phyloP scores from a whole-genome alignment of 2,888 invertebrate species.

The Hydraecia micacea region DNA sequence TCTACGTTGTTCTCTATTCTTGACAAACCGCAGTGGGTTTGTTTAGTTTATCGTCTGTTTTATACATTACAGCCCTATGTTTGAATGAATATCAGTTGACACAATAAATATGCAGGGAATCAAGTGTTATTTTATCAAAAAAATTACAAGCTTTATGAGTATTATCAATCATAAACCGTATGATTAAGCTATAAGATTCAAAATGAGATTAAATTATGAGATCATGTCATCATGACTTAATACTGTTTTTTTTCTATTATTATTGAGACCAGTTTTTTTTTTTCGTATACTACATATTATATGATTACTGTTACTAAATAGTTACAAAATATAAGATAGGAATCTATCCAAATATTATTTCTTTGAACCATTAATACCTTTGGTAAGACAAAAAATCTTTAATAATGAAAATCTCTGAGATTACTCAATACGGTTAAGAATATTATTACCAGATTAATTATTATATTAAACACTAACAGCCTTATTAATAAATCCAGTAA shows the following conservation, averaged over 20 bases:
- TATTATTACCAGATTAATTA: background rate
- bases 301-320: background rate
- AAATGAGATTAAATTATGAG: background rate
- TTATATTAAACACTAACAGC: background rate
- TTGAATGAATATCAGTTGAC: background rate
- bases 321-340: too few relatives aligned
- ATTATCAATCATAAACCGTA: background rate
- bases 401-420: background rate
- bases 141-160: background rate
- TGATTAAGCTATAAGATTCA: background rate
- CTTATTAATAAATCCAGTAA: background rate
- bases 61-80: background rate
- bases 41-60: background rate
- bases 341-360: background rate
- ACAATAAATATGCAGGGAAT: too few relatives aligned
- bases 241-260: conserved; percentile 1
- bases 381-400: background rate
- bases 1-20: too few relatives aligned
- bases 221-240: background rate
- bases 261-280: conserved; percentile 1
- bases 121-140: too few relatives aligned
- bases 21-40: too few relatives aligned
- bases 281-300: background rate
- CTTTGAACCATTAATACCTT: background rate
- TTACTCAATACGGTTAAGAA: background rate